These are phyloP conservation scores for Alces alces DNA, from an alignment of 2,113 vertebrate species.

Conservation along the genomic window DNA sequence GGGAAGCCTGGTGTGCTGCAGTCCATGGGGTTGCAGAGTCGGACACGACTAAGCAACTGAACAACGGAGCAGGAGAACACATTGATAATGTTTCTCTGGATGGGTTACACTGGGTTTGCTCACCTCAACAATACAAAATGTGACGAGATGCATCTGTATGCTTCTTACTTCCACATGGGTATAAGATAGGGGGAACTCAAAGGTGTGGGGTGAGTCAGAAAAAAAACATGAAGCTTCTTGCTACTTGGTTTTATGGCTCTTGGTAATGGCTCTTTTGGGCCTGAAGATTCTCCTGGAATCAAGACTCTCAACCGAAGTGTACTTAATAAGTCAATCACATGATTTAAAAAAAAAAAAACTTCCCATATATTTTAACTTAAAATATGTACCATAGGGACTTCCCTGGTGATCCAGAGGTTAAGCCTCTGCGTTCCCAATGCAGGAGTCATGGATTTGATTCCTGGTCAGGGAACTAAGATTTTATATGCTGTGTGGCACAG, in stretches of 20 bases:
- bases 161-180: neutral
- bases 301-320: neutral
- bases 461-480: neutral
- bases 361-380: constrained; percentile 3
- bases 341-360: neutral
- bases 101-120: neutral
- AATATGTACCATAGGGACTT: neutral
- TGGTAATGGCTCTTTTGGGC: neutral
- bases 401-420: neutral
- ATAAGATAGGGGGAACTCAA: neutral
- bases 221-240: neutral
- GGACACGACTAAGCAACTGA: neutral
- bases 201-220: neutral
- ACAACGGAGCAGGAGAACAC: neutral
- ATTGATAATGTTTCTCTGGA: neutral
- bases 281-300: neutral
- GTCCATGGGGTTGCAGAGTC: neutral
- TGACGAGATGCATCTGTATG: neutral
- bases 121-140: neutral
- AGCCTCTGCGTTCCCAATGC: neutral
- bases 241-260: neutral
- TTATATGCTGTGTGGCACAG: neutral
- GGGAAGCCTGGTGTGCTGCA: neutral
- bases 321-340: neutral
- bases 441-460: neutral